phyloP scores from a whole-genome alignment of 2,113 vertebrate genomes.

The Alaudala cheleensis region DNA sequence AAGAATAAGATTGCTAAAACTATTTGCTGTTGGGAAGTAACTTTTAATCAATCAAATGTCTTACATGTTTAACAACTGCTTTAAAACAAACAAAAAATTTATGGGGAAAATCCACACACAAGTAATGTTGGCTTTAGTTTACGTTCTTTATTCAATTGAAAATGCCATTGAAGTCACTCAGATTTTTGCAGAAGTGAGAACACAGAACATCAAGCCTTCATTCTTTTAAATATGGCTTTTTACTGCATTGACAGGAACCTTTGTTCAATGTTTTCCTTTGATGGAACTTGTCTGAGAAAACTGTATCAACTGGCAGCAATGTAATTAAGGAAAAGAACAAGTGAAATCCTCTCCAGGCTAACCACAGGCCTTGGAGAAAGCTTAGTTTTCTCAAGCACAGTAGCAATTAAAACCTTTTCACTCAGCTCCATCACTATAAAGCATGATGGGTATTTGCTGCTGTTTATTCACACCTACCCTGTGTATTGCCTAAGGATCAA shows the following conservation, averaged over 20 bases:
- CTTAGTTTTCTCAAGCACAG: not conserved
- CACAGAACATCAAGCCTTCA: not conserved
- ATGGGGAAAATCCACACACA: not conserved
- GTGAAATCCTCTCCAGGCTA: not conserved
- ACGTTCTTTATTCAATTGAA: not conserved
- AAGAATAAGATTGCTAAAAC: not conserved
- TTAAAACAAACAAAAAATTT: not conserved
- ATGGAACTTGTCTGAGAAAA: slow-evolving; percentile 29
- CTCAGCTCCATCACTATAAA: not conserved
- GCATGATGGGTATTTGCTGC: not conserved
- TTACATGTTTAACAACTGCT: not conserved
- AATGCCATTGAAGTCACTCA: not conserved
- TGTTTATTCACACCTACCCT: not conserved
- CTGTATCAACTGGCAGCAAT: not conserved
- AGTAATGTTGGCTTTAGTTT: not conserved
- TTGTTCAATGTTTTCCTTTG: slow-evolving; percentile 21
- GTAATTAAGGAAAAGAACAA: not conserved
- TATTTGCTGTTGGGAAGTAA: not conserved
- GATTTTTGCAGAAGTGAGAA: slow-evolving; percentile 10
- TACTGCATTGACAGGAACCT: not conserved
- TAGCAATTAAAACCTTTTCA: not conserved
- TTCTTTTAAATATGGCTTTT: not conserved
- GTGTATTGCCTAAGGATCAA: not conserved
- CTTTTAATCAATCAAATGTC: not conserved
- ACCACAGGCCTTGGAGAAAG: not conserved